Conservation (phyloP, 2,888 invertebrate species). For the Oithona nana region DNA sequence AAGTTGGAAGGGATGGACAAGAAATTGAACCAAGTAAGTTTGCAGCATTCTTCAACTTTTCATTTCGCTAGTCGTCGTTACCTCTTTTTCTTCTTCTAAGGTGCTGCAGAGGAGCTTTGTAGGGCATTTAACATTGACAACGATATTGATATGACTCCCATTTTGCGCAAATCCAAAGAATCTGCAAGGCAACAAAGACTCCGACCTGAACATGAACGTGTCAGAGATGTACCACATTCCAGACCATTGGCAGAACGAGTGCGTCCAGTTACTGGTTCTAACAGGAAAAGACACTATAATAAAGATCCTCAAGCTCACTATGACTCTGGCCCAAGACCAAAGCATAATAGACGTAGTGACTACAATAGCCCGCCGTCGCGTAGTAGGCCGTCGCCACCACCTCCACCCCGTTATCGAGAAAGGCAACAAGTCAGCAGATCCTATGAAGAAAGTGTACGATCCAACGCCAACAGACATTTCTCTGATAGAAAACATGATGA, state of each 20-base stretch:
- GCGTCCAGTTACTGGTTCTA: background rate
- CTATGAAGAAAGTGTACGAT: background rate
- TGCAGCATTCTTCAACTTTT: background rate
- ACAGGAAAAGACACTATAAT: background rate
- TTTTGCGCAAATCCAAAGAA: slow-evolving; percentile 31
- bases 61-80: background rate
- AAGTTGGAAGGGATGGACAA: slow-evolving; percentile 90
- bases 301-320: background rate
- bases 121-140: slow-evolving; percentile 83
- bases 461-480: background rate
- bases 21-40: slow-evolving; percentile 23
- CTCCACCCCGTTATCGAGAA: background rate
- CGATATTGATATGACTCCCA: slow-evolving; percentile 65
- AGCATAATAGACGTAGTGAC: background rate
- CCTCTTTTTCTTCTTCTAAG: background rate
- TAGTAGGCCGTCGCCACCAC: background rate
- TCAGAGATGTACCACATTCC: background rate
- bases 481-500: background rate
- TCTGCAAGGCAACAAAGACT: slow-evolving; percentile 1
- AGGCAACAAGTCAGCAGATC: background rate
- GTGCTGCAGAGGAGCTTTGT: slow-evolving; percentile 76
- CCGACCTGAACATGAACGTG: background rate
- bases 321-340: background rate
- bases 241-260: background rate
- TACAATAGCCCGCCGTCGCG: too few species aligned